Conservation (phyloP, 1,140 invertebrate genomes). For the Calephelis virginiensis region DNA sequence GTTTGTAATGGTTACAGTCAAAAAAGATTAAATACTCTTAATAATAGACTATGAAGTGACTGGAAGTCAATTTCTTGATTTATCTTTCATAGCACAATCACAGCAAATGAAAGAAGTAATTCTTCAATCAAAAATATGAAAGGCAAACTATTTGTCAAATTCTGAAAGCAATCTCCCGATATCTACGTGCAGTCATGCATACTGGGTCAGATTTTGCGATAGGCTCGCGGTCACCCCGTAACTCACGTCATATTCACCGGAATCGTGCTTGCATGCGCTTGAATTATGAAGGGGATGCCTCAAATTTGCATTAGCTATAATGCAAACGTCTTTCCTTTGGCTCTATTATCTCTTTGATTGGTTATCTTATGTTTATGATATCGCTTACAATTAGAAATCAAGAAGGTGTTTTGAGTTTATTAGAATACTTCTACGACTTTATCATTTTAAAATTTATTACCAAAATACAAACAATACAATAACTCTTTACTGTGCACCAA, state of each 20-base stretch:
- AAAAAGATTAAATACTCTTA: no score
- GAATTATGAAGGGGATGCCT: slow-evolving; percentile 21
- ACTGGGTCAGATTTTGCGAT: slow-evolving; percentile 23
- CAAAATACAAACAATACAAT: no score
- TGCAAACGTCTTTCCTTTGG: slow-evolving; percentile 18
- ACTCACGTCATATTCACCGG: slow-evolving; percentile 25
- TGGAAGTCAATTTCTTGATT: no score
- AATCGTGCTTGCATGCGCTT: slow-evolving; percentile 18
- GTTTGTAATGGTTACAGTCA: no score
- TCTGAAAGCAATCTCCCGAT: slow-evolving; percentile 17
- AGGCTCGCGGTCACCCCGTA: slow-evolving; percentile 21
- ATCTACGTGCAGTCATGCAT: slow-evolving; percentile 21
- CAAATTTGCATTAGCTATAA: slow-evolving; percentile 20
- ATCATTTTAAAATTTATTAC: no score
- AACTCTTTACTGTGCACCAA: no score
- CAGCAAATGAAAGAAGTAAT: no score
- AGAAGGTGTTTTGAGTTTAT: no score
- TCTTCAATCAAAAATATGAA: background rate
- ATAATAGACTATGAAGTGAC: no score
- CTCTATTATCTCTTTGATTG: slow-evolving; percentile 1
- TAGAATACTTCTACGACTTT: no score
- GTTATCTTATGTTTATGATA: background rate
- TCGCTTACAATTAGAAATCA: no score
- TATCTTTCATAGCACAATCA: no score
- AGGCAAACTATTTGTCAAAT: slow-evolving; percentile 18